Conservation (phyloP, 2,888 invertebrate species). For the Mimumesa dahlbomi region DNA sequence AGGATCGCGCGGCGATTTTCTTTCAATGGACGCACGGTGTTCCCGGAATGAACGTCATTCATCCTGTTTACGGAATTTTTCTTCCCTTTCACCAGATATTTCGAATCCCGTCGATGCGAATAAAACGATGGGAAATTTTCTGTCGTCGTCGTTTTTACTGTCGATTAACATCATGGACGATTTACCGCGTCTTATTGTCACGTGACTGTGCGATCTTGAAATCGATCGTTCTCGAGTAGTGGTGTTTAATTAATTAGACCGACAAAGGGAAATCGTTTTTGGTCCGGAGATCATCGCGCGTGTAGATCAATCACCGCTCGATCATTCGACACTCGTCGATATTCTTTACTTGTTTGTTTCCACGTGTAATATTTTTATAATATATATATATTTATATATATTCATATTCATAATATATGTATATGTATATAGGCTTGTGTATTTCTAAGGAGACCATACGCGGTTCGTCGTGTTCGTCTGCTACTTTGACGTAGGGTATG, state of each 20-base stretch:
- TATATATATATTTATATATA: slow-evolving; percentile 24
- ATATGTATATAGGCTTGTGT: slow-evolving; percentile 29
- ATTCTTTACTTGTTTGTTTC: too few relatives aligned
- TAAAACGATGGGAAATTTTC: too few relatives aligned
- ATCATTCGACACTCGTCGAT: slow-evolving; percentile 23
- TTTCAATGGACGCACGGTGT: neutral
- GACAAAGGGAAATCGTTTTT: too few relatives aligned
- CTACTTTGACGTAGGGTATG: too few relatives aligned
- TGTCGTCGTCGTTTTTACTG: too few relatives aligned
- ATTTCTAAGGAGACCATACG: slow-evolving; percentile 24
- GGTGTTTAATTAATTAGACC: too few relatives aligned
- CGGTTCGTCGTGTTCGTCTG: slow-evolving; percentile 18
- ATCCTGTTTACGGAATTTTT: neutral
- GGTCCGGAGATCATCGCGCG: slow-evolving; percentile 2
- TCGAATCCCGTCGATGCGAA: too few relatives aligned
- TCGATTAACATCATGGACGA: neutral
- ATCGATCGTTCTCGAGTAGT: neutral
- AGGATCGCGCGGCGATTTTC: neutral
- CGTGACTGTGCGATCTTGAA: slow-evolving; percentile 11
- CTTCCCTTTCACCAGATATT: too few relatives aligned
- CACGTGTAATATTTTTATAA: slow-evolving; percentile 19
- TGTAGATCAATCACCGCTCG: slow-evolving; percentile 1
- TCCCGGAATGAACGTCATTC: neutral
- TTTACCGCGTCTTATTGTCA: neutral
- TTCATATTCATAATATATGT: slow-evolving; percentile 13